Evolutionary conservation across 2,797 vertebrate species (phyloP), one percentile per base, ranked within the genome.

Genomic region (Spheniscus humboldti): DNA sequence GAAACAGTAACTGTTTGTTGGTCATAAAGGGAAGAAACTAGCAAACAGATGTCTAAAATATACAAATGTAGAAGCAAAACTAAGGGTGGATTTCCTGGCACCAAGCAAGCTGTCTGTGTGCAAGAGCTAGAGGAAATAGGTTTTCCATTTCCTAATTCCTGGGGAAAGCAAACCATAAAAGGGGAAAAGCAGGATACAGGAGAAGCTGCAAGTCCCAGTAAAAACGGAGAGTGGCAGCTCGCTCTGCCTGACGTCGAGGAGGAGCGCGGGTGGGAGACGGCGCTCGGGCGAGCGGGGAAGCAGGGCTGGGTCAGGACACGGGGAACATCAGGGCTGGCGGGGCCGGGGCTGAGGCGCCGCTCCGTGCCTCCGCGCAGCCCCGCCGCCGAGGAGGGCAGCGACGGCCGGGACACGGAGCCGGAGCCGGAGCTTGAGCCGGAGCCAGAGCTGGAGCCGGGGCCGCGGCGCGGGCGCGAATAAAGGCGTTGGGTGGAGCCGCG

Each of bases 401-500:
- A 48, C 8, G 18, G n/a, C 41, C n/a, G 7, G 52, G 77, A 68
- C 23, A 6, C 10, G 31, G 41, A 73, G 22, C 5, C 10, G 53
- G 31, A 57, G 7, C 9, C 15, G 6, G 48, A 41, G 1, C 6
- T 1, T 3, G 14, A 11, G 12, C 15, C 3, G 17, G n/a, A 3
- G 3, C 30, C 18, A 7, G 53, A 7, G 17, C 14, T 11, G 30
- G 18, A 7, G 15, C 33, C n/a, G 11, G 27, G 33, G 41, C 43
- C 5, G 16, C 3, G 6, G 4, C 41, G 25, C 6, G 33, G 48
- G 41, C 30, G 4, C 14, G 25, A 69, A 69, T 77, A 88, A 88
- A 79, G 22, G 20, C 17, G 20, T 63, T 41, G 57, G 3, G 31
- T 1, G 17, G 12, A 55, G 50, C 64, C 24, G 7, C 13, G 48